Evolutionary conservation across 2,797 vertebrate species (phyloP).

Genomic region (Sebastes hopkinsi): DNA sequence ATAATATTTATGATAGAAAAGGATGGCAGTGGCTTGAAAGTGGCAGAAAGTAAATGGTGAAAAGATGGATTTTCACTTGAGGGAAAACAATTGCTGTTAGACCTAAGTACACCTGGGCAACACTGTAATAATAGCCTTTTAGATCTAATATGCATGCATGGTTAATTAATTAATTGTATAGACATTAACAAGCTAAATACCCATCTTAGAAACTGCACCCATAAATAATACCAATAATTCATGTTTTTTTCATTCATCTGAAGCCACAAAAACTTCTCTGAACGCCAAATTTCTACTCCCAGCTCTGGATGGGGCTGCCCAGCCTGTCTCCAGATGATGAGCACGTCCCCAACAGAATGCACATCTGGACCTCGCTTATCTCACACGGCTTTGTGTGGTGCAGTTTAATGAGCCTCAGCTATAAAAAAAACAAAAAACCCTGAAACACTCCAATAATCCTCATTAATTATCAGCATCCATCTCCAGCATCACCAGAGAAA

Average conservation of each 20-base stretch:
- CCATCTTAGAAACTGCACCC: background rate
- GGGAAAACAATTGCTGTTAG: background rate
- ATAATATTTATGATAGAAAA: background rate
- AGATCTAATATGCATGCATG: background rate
- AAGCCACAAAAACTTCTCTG: background rate
- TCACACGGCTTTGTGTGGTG: background rate
- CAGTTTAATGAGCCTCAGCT: background rate
- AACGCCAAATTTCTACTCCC: background rate
- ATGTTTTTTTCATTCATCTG: background rate
- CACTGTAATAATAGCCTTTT: background rate
- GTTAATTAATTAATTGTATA: background rate
- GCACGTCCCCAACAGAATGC: background rate
- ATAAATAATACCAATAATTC: background rate
- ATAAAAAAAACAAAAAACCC: background rate
- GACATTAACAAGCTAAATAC: background rate
- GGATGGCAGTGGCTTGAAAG: background rate
- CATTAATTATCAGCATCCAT: background rate
- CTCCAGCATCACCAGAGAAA: conserved; percentile 2
- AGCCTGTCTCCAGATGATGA: background rate
- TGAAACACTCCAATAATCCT: background rate
- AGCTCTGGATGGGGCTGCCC: background rate
- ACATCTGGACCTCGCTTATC: background rate
- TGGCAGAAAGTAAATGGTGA: background rate
- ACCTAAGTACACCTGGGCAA: background rate
- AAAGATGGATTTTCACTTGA: background rate